Evolutionary conservation across 2,797 vertebrate species (phyloP), one percentile per base, ranked within the genome.

Genomic region (Ctenochaetus hawaiiensis): DNA sequence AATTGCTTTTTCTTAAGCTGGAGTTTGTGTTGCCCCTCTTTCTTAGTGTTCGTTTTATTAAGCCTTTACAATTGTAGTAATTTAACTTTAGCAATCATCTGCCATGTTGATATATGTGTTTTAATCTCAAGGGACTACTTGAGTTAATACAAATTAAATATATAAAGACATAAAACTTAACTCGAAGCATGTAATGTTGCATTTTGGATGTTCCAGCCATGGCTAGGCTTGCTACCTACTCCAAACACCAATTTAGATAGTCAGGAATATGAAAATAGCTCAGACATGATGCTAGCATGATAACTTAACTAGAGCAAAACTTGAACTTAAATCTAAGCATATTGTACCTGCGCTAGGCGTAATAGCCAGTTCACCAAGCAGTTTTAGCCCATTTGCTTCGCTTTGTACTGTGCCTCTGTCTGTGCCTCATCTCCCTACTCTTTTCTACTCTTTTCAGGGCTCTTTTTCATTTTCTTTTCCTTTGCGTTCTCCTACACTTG

Each of bases 401-500:
- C 67, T 18, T 66, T 43, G 47, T 54, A 54, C 61, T 48, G 59
- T 58, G 53, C 7, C 44, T 12, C 23, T 11, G 26, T 61, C 71
- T 70, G 34, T 17, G 34, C 48, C 58, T 77, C 68, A 53, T 60
- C 60, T 63, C 43, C 47, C 14, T n/a, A 26, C 69, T 51, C 74
- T 60, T 63, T 5, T 56, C 51, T 39, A 49, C 59, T 63, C 54
- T 62, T 23, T 26, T 14, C 17, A 0, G 17, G 4, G 30, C 30
- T 30, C n/a, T 70, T 22, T 69, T 58, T 77, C 45, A 14, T 49
- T 68, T 67, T 59, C 22, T 67, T 48, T 60, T 26, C 23, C 37
- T 56, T 72, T 26, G 2, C 59, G 80, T 71, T 71, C 73, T 72
- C 73, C 58, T 64, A 73, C 79, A 77, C 81, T 79, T 75, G 47